Base-by-base conservation (phyloP, 2,113 vertebrate species). In the Ibidorhyncha struthersii region DNA sequence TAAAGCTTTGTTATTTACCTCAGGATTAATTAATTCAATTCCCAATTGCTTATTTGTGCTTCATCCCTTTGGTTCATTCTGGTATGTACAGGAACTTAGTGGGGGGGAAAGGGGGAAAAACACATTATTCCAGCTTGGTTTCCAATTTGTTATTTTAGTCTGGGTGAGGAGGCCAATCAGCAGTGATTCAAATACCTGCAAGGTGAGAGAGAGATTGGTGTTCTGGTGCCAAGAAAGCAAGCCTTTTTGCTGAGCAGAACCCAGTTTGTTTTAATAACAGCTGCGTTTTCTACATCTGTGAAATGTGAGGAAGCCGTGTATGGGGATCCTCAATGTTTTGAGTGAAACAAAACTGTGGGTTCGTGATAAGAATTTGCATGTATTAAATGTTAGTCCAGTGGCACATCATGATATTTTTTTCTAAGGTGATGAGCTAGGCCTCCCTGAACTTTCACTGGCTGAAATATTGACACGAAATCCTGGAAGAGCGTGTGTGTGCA, bases 61-160 rank as follows among this genome's bases (percentile, higher is more conserved):
- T 88, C 32, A 6, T 41, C 14, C 22, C 30, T 53, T 53, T 69
- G 32, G 25, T 76, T 73, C n/a, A 40, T 53, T 55, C 30, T 1
- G 2, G 2, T 26, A 36, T 52, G 50, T 41, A 34, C 27, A 77
- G 87, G 66, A 91, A 77, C 36, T 66, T 62, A 29, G 16, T 7
- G 2, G n/a, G 6, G 12, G 32, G 29, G 17, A 4, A 27, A 41
- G 14, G 4, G 34, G 16, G 4, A 29, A 66, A 83, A 79, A 53
- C 4, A 9, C 53, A 86, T 66, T 80, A 29, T 94, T 96, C 82
- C 84, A 93, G 8, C 32, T 72, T 83, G 59, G 34, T 77, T 96
- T 97, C 87, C 82, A 91, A 77, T 66, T 79, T 85, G 50, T 95
- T 96, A 90, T 94, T 97, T 93, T 55, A 80, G 77, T 81, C 9